phyloP scores from a whole-genome alignment of 2,113 vertebrate genomes.

The Sander vitreus region DNA sequence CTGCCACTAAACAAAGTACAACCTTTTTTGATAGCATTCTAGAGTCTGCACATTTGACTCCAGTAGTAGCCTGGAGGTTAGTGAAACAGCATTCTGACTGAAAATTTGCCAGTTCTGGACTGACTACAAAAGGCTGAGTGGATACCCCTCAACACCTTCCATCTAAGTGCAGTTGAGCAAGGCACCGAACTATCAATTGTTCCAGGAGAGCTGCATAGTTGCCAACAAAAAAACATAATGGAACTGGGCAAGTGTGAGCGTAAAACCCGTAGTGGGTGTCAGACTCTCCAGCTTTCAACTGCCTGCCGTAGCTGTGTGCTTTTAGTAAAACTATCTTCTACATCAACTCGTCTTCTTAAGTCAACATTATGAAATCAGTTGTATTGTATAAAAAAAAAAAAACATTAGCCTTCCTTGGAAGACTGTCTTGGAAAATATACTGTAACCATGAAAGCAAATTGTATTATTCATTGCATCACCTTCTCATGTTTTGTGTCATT shows the following conservation, averaged over 20 bases:
- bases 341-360: constrained; percentile 26
- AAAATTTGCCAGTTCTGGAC: constrained; percentile 57
- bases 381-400: constrained; percentile 7
- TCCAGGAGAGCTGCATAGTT: constrained; percentile 35
- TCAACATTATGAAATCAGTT: constrained; percentile 36
- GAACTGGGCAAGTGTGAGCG: constrained; percentile 19
- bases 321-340: constrained; percentile 6
- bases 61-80: constrained; percentile 40
- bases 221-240: constrained; percentile 21
- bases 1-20: constrained; percentile 46
- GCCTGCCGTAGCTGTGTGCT: constrained; percentile 19
- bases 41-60: constrained; percentile 44
- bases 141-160: constrained; percentile 40
- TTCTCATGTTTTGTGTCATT: constrained; percentile 56
- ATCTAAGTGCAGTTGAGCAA: constrained; percentile 64
- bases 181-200: constrained; percentile 53
- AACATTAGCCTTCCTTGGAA: constrained; percentile 10
- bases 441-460: constrained; percentile 55
- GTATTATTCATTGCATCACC: constrained; percentile 71
- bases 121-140: constrained; percentile 49
- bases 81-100: constrained; percentile 42
- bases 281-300: constrained; percentile 37
- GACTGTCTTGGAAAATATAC: constrained; percentile 34
- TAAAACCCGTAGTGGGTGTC: constrained; percentile 51
- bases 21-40: constrained; percentile 51